Base-by-base conservation (phyloP, 2,113 vertebrate species). In the Neolamprologus sp. region DNA sequence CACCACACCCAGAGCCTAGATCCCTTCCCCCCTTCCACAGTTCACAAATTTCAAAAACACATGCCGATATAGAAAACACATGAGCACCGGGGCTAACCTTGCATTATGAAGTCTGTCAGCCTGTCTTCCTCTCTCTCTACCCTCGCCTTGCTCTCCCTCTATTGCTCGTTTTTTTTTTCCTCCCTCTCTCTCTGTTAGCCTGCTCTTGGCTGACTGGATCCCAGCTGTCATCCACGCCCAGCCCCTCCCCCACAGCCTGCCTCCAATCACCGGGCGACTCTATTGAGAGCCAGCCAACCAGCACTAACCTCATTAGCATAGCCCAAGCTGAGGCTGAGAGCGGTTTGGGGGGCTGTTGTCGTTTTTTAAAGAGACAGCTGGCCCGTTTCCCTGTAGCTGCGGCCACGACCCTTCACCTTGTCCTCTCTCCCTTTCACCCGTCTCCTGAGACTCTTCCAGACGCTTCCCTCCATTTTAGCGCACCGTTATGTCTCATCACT, bases 311-410 rank as follows among this genome's bases (percentile, higher is more conserved):
- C 92, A 96, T 96, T 95, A 94, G 94, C 95, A 97, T 96, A 96
- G 91, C 82, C 65, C 23, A 86, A 93, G 94, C 92, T 35, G 87
- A 87, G 83, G 91, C 93, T 82, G 47, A 90, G 85, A 93, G 92
- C 91, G 58, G 91, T 94, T 92, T 90, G 90, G 68, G 84, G 89
- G 84, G 89, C 95, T 91, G 95, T 96, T 96, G 95, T 96, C 92
- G 83, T 95, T 96, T 96, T 96, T 96, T 96, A 97, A 96, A 97
- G 96, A 95, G 95, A 96, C 96, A 96, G 96, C 95, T 96, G 91
- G 93, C 92, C 90, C 6, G 47, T 92, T 96, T 95, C 94, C 94
- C 94, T 87, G 80, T 75, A 85, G 90, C 89, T 80, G 86, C 55
- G 85, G 92, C 91, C 93, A 47, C 91, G 93, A 95, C 94, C 95